Conservation (phyloP, 2,888 invertebrate genomes). For the Acanthococcus lagerstroemiae region DNA sequence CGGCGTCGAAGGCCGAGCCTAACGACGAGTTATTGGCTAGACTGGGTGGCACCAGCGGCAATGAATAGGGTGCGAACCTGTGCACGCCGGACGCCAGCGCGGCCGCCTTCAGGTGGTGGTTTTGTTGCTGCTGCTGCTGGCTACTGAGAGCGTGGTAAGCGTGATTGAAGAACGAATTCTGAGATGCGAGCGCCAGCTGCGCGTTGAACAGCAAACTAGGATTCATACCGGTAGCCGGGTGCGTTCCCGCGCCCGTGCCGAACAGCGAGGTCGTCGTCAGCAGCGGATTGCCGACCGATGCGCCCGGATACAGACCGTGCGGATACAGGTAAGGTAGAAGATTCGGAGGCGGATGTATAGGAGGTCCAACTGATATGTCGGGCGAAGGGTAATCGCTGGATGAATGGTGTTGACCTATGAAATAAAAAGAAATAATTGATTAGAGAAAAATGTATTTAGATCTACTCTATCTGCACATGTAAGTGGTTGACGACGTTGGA, state of each 20-base stretch:
- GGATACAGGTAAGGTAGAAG: slow-evolving; percentile 87
- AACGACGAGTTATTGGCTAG: slow-evolving; percentile 44
- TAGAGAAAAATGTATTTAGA: background rate
- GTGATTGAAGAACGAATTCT: slow-evolving; percentile 68
- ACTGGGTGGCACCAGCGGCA: slow-evolving; percentile 46
- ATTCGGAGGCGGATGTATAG: slow-evolving; percentile 80
- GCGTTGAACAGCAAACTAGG: slow-evolving; percentile 76
- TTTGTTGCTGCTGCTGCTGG: slow-evolving; percentile 35
- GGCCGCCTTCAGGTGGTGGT: slow-evolving; percentile 44
- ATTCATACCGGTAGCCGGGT: slow-evolving; percentile 57
- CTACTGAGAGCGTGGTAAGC: slow-evolving; percentile 36
- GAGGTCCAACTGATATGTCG: slow-evolving; percentile 88
- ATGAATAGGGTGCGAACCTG: slow-evolving; percentile 80
- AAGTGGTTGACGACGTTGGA: too few species aligned
- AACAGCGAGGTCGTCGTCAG: slow-evolving; percentile 50
- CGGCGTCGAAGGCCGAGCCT: slow-evolving; percentile 81
- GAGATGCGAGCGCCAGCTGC: slow-evolving; percentile 75
- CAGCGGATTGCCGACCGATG: slow-evolving; percentile 49
- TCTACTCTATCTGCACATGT: too few species aligned
- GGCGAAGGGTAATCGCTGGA: slow-evolving; percentile 65
- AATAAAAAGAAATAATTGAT: background rate
- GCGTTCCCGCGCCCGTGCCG: slow-evolving; percentile 27
- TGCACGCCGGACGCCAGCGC: slow-evolving; percentile 56
- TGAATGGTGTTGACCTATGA: slow-evolving; percentile 16
- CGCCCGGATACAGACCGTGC: slow-evolving; percentile 63